Evolutionary conservation across 2,113 vertebrate genomes (phyloP).

Genomic region (Podocnemis expansa): DNA sequence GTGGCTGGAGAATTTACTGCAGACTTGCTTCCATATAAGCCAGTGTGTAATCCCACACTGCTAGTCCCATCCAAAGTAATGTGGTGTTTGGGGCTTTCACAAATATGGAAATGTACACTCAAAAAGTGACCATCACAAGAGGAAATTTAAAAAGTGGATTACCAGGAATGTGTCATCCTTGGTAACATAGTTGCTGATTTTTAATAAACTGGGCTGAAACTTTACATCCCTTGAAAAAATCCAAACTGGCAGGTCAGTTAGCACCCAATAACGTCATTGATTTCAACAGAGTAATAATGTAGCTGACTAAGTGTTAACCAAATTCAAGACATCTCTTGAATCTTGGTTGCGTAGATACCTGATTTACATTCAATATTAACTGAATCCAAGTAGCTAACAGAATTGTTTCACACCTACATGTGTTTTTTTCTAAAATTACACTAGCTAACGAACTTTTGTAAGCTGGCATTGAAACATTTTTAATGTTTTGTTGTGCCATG

Average conservation of each 20-base stretch:
- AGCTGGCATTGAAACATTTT: conserved; percentile 77
- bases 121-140: conserved; percentile 46
- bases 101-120: background rate
- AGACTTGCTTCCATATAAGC: background rate
- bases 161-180: conserved; percentile 43
- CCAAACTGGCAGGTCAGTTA: conserved; percentile 54
- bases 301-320: conserved; percentile 63
- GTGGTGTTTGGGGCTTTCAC: background rate
- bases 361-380: conserved; percentile 61
- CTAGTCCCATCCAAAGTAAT: background rate
- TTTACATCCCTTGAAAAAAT: conserved; percentile 33
- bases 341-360: conserved; percentile 65
- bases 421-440: conserved; percentile 53
- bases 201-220: conserved; percentile 52
- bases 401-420: conserved; percentile 63
- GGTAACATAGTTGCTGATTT: conserved; percentile 51
- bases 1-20: conserved; percentile 18
- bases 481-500: conserved; percentile 80
- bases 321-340: conserved; percentile 58
- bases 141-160: conserved; percentile 41
- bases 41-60: background rate
- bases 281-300: conserved; percentile 66
- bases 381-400: conserved; percentile 64
- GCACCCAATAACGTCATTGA: conserved; percentile 31
- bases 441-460: conserved; percentile 73